Conservation (phyloP, 1,140 invertebrate species). For the Rhizoglyphus robini region DNA sequence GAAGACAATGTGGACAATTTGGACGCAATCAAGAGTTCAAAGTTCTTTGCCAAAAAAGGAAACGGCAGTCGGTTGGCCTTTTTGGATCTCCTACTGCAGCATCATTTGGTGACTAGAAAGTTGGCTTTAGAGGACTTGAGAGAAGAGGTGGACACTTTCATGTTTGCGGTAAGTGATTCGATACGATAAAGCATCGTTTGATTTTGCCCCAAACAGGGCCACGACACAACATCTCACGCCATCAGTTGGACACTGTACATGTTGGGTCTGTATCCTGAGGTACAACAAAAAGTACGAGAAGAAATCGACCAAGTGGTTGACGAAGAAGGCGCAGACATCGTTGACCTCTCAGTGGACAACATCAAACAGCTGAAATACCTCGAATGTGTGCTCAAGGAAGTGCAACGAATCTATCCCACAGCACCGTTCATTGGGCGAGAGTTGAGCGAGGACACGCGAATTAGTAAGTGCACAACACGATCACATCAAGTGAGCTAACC, state of each 20-base stretch:
- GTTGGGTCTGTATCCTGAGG: constrained; percentile 40
- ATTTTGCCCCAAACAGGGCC: constrained; percentile 17
- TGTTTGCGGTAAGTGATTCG: constrained; percentile 35
- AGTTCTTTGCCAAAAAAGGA: constrained; percentile 46
- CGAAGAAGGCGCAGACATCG: neutral
- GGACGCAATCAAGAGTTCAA: constrained; percentile 32
- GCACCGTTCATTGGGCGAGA: constrained; percentile 41
- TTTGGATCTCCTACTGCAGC: constrained; percentile 37
- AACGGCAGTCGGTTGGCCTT: constrained; percentile 17
- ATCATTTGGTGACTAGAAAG: constrained; percentile 38
- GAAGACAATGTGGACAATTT: neutral
- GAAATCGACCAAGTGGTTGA: constrained; percentile 21
- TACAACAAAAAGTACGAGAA: constrained; percentile 22
- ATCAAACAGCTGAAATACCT: constrained; percentile 42
- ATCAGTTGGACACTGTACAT: constrained; percentile 27
- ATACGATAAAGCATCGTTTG: neutral
- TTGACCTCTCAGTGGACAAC: constrained; percentile 24
- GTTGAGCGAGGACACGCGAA: constrained; percentile 17
- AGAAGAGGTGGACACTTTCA: constrained; percentile 72
- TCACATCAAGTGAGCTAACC: neutral
- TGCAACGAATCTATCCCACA: constrained; percentile 45
- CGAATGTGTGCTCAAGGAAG: constrained; percentile 48
- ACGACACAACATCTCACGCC: constrained; percentile 25
- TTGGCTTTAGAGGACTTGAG: constrained; percentile 48
- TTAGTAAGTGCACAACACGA: constrained; percentile 11